These are phyloP conservation scores for Amphimallon solstitiale DNA, from an alignment of 2,888 invertebrate genomes.

Conservation along the genomic window DNA sequence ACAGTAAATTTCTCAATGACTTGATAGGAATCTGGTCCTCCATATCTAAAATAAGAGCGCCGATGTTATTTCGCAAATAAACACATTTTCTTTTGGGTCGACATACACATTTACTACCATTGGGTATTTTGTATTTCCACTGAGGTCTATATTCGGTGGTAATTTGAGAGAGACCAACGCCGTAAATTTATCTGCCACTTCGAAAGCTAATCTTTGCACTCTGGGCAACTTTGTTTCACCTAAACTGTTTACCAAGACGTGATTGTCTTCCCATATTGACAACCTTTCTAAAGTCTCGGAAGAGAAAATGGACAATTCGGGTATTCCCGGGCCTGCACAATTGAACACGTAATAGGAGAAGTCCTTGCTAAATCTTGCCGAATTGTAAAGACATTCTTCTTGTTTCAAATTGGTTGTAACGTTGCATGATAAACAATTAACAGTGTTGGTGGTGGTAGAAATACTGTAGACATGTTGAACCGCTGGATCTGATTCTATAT, in stretches of 20 bases:
- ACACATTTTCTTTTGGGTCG: background rate
- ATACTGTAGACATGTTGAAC: constrained; percentile 85
- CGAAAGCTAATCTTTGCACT: constrained; percentile 70
- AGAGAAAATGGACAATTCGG: constrained; percentile 74
- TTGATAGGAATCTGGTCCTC: constrained; percentile 89
- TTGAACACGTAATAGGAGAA: constrained; percentile 75
- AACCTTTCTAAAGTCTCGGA: constrained; percentile 60
- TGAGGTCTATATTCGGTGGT: constrained; percentile 76
- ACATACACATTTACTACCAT: constrained; percentile 87
- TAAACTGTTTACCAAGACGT: constrained; percentile 65
- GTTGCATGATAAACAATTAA: constrained; percentile 82
- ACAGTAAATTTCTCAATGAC: constrained; percentile 84
- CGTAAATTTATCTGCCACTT: constrained; percentile 72
- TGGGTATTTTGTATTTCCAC: constrained; percentile 78
- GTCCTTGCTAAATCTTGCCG: constrained; percentile 74
- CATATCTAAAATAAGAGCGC: constrained; percentile 72
- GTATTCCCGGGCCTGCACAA: constrained; percentile 87
- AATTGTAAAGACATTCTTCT: constrained; percentile 73
- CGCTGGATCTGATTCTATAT: constrained; percentile 77
- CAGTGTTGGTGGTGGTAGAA: constrained; percentile 64
- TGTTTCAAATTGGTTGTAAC: constrained; percentile 63
- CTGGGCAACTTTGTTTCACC: constrained; percentile 67
- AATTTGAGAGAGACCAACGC: constrained; percentile 81
- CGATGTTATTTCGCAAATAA: constrained; percentile 44
- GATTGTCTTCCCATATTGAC: constrained; percentile 75